These are phyloP conservation scores for Centropus bengalensis DNA, from an alignment of 2,113 vertebrate species.

Conservation along the genomic window DNA sequence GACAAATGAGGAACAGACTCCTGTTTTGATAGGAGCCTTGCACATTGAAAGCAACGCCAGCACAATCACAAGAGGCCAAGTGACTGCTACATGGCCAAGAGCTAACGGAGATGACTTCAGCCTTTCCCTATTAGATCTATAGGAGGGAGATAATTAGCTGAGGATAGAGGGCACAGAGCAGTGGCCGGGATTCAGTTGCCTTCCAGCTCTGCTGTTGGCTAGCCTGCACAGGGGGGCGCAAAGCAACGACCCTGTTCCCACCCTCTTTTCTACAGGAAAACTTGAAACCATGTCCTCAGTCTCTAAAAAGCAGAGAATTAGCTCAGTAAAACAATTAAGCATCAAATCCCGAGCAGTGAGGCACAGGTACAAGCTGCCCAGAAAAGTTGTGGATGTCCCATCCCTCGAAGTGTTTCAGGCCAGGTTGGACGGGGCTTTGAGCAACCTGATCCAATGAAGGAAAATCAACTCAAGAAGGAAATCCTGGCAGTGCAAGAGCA, in stretches of 20 bases:
- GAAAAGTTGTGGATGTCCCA: too few species aligned
- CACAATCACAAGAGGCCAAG: background rate
- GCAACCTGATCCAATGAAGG: too few species aligned
- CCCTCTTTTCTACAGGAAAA: background rate
- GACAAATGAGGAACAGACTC: background rate
- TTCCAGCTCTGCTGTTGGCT: background rate
- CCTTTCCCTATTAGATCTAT: background rate
- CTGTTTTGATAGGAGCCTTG: fast-evolving
- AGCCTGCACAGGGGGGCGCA: background rate
- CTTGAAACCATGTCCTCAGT: background rate
- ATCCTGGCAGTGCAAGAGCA: too few species aligned
- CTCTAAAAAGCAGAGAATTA: background rate
- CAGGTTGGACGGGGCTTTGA: too few species aligned
- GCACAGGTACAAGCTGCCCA: too few species aligned
- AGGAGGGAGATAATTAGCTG: background rate
- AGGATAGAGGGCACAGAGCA: background rate
- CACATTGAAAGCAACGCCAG: fast-evolving
- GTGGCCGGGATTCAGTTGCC: background rate
- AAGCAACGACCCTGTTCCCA: background rate
- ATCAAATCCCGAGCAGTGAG: background rate
- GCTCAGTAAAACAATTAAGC: background rate
- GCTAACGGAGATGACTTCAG: background rate
- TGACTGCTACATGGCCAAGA: background rate
- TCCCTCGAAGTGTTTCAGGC: too few species aligned
- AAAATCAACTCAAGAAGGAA: too few species aligned